Percentiles rank a stretch among this genome's conserved stretches.
These are phyloP conservation scores for Pseudonaja textilis DNA, from an alignment of 2,113 vertebrate species.

Conservation along the genomic window DNA sequence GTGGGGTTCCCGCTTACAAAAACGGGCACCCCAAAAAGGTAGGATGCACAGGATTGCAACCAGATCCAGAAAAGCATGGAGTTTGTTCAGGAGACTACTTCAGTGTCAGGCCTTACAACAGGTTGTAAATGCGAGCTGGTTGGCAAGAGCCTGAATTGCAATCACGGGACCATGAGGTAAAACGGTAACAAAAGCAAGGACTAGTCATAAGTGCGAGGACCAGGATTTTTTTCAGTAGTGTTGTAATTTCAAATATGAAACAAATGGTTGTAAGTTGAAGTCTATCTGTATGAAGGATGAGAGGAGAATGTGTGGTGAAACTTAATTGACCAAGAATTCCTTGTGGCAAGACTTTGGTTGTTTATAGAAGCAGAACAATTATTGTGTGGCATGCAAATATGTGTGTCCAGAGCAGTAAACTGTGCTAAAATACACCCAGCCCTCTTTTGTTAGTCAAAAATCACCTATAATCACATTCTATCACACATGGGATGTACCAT, in stretches of 20 bases:
- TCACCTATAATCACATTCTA: conserved; percentile 23
- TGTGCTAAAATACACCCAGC: neutral
- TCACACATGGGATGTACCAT: neutral
- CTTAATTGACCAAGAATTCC: neutral
- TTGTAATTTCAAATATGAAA: too few species aligned
- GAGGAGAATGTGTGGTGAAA: neutral
- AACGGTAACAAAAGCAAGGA: neutral
- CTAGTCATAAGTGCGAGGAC: neutral
- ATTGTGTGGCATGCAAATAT: neutral
- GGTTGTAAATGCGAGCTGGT: neutral
- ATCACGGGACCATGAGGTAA: neutral
- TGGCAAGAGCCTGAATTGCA: neutral
- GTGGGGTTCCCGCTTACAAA: neutral
- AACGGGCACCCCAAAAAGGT: neutral
- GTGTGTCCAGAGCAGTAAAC: too few species aligned
- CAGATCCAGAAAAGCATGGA: neutral
- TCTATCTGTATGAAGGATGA: neutral
- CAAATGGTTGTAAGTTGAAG: too few species aligned
- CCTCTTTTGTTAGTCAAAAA: conserved; percentile 6
- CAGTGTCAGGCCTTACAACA: neutral
- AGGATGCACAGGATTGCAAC: neutral
- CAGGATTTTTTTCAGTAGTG: neutral
- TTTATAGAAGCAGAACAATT: neutral
- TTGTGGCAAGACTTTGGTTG: neutral
- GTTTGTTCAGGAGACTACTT: neutral